phyloP scores from a whole-genome alignment of 2,888 invertebrate species.

The Drosophila paranaensis region DNA sequence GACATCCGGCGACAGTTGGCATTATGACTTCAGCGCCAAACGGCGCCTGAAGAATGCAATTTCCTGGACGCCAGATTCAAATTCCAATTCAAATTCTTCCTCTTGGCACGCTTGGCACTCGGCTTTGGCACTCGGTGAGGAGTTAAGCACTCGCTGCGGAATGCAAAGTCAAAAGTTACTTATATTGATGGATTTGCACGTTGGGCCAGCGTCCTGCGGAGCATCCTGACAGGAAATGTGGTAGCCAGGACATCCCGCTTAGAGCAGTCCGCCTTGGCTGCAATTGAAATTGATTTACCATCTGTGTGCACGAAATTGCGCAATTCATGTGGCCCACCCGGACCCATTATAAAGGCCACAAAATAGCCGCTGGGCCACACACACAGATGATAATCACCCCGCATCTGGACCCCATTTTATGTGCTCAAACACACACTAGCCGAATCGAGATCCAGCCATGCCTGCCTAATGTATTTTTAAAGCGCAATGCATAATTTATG shows the following conservation, averaged over 20 bases:
- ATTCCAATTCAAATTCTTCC: slow-evolving; percentile 23
- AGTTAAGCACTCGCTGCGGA: slow-evolving; percentile 24
- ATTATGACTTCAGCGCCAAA: slow-evolving; percentile 33
- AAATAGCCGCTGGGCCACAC: slow-evolving; percentile 20
- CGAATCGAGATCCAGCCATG: slow-evolving; percentile 33
- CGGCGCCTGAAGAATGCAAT: slow-evolving; percentile 68
- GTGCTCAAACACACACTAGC: background rate
- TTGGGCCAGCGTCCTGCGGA: slow-evolving; percentile 22
- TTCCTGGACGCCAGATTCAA: slow-evolving; percentile 58
- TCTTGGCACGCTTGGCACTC: slow-evolving; percentile 22
- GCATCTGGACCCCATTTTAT: slow-evolving; percentile 48
- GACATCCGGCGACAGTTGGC: slow-evolving; percentile 59
- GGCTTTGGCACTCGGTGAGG: slow-evolving; percentile 24
- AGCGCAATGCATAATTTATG: slow-evolving; percentile 69
- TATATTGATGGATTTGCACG: slow-evolving; percentile 72
- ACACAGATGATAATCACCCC: slow-evolving; percentile 55
- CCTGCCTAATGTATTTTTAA: slow-evolving; percentile 74
- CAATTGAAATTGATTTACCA: slow-evolving; percentile 75
- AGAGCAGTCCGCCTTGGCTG: slow-evolving; percentile 35
- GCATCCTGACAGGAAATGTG: slow-evolving; percentile 72
- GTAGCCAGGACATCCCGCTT: slow-evolving; percentile 65
- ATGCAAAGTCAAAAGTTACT: slow-evolving; percentile 34
- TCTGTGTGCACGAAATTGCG: slow-evolving; percentile 72
- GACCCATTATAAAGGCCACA: slow-evolving; percentile 39
- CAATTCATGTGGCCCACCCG: slow-evolving; percentile 65